phyloP scores from a whole-genome alignment of 2,797 vertebrate species.

The Sylvia borin region DNA sequence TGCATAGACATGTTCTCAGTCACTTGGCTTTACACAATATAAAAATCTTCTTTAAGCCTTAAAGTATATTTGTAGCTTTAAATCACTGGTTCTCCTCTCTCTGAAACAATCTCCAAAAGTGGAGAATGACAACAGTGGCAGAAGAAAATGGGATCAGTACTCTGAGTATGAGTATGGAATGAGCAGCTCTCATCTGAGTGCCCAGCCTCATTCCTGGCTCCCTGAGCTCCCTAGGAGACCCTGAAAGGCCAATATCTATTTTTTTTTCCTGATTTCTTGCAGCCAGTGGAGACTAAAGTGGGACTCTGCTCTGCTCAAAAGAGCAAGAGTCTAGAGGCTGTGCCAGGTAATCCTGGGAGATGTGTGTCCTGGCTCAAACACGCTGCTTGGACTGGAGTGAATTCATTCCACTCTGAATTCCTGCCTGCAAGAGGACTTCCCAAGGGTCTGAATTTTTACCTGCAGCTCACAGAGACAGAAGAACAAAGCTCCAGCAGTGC shows the following conservation, averaged over 20 bases:
- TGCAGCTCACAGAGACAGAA: neutral
- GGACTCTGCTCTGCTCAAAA: neutral
- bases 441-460: neutral
- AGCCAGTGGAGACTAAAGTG: neutral
- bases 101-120: neutral
- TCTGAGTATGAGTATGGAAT: no score
- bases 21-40: neutral
- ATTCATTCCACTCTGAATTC: neutral
- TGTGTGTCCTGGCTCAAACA: neutral
- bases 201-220: neutral
- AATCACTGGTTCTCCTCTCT: neutral
- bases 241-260: neutral
- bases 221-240: neutral
- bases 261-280: neutral
- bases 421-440: neutral
- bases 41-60: neutral
- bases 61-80: neutral
- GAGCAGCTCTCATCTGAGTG: accelerated
- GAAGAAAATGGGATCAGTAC: neutral
- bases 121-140: neutral
- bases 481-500: neutral
- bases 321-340: neutral
- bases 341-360: neutral
- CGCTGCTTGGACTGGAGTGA: accelerated
- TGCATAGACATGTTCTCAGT: neutral